Evolutionary conservation across 2,797 vertebrate species (phyloP).

Genomic region (Falco naumanni): DNA sequence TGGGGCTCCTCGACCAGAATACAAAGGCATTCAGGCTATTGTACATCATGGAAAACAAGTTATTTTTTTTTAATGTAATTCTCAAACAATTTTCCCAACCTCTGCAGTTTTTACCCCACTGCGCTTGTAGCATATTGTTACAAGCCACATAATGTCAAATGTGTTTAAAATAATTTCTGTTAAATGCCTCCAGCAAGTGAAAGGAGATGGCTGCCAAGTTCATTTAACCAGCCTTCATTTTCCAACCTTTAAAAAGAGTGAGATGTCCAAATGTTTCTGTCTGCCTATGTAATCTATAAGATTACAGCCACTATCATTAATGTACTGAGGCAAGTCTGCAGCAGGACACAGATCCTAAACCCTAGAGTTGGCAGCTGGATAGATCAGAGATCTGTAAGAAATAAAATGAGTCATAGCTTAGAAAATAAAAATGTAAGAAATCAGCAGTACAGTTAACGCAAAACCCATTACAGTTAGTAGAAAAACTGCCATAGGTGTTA

Average conservation of each 20-base stretch:
- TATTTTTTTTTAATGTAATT: neutral
- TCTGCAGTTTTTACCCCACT: neutral
- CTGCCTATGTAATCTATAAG: neutral
- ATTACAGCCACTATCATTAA: neutral
- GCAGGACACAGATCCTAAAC: neutral
- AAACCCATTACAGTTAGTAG: neutral
- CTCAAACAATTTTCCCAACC: neutral
- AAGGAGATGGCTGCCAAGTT: neutral
- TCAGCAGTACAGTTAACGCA: neutral
- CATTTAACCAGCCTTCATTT: neutral
- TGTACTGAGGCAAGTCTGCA: neutral
- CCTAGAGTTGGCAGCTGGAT: neutral
- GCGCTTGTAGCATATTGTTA: neutral
- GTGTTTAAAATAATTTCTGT: constrained; percentile 23
- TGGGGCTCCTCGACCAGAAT: neutral
- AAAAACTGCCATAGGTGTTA: neutral
- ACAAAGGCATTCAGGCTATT: neutral
- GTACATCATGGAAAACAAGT: neutral
- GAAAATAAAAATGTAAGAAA: neutral
- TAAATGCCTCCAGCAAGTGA: neutral
- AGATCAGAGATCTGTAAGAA: neutral
- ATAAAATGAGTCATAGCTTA: neutral
- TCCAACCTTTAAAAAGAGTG: neutral
- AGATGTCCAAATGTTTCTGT: neutral
- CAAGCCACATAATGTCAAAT: neutral